Evolutionary conservation across 2,113 vertebrate species (phyloP).

Genomic region (Fulica atra): DNA sequence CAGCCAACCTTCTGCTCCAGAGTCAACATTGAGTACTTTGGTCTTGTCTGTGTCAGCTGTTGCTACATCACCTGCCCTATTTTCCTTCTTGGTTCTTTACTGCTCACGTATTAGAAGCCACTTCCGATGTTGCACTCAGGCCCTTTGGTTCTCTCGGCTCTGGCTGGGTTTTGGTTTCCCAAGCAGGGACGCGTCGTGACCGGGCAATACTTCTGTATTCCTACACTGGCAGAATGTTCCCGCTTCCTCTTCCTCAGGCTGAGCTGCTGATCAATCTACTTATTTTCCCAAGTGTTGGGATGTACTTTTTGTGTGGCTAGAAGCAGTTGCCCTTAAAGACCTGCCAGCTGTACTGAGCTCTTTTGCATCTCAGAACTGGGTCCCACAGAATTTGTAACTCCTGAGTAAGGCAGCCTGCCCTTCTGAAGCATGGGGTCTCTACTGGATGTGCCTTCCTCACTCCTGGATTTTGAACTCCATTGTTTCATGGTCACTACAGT

Average conservation of each 20-base stretch:
- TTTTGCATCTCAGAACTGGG: neutral
- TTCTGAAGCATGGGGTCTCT: neutral
- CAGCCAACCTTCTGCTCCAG: neutral
- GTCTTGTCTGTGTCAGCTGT: neutral
- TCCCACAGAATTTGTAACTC: neutral
- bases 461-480: neutral
- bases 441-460: neutral
- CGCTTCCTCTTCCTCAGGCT: neutral
- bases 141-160: neutral
- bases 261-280: neutral
- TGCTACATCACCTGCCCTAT: neutral
- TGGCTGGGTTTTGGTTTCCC: neutral
- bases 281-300: neutral
- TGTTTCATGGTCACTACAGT: neutral
- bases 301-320: neutral
- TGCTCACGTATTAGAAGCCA: neutral
- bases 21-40: neutral
- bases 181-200: neutral
- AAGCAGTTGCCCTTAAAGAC: neutral
- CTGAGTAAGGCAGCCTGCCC: neutral
- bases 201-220: neutral
- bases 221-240: neutral
- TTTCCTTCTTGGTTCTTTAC: neutral
- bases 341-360: neutral
- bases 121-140: neutral